Evolutionary conservation across 2,113 vertebrate genomes (phyloP), one percentile per base, ranked within the genome.

Genomic region (Hemibates koningsi): DNA sequence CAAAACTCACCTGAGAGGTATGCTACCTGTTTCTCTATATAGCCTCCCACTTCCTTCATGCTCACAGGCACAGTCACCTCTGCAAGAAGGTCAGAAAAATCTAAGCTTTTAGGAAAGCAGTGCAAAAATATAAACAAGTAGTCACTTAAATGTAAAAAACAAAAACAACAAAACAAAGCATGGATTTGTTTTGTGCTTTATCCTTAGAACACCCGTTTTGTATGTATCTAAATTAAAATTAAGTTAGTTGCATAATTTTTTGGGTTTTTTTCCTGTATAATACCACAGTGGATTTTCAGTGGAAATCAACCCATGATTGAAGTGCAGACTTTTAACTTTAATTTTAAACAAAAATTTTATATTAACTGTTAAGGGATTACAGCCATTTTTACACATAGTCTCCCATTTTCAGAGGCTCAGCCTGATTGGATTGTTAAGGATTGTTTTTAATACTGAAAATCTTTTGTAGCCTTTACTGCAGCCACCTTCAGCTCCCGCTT

Each of bases 11-110:
- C 98, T 93, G 98, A 99, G 50, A 99, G 94, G 93, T 98, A 99
- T 3, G 98, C 98, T 79, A 99, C 97, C 88, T 97, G 96, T 85
- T 99, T 98, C 96, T 98, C 97, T 94, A 99, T 94, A 91, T 97
- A 98, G 36, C 97, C 97, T 11, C 94, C 96, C 92, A 98, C 97
- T 89, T 98, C 98, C 93, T 97, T 98, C 88, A 97, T 90, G 92
- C 93, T 95, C 54, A 98, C 82, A 61, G 97, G 96, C 19, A 96
- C 86, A 3, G 96, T 66, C 0, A 95, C 94, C 94, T 98, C 98
- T 99, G 91, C 21, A 80, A 90, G 87, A 63, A 85, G 38, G 88
- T 1, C 52, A 5, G 86, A 73, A 88, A 68, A 84, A 10, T 17
- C 50, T 5, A 9, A 79, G 41, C 6, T 43, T 48, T 9, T 5